Evolutionary conservation across 2,113 vertebrate genomes (phyloP).

Genomic region (Festucalex cinctus): DNA sequence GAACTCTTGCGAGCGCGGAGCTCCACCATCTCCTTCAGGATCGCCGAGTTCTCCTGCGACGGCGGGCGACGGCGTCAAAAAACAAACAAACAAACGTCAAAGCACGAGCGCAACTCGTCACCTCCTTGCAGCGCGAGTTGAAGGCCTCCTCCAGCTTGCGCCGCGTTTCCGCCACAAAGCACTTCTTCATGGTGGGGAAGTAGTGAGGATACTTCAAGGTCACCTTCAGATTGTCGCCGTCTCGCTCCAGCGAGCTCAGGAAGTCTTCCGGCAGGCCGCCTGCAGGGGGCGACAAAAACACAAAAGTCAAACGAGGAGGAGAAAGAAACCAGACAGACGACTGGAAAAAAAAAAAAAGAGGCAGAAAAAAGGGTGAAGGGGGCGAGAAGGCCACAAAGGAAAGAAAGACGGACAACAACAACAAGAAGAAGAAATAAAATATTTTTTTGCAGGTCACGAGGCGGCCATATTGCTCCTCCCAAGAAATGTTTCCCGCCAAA

Average conservation of each 20-base stretch:
- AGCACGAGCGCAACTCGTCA: no score
- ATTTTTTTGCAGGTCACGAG: no score
- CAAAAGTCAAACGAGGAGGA: conserved; percentile 58
- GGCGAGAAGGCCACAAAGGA: no score
- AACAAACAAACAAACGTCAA: no score
- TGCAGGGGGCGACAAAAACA: conserved; percentile 36
- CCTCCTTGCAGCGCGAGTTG: conserved; percentile 95
- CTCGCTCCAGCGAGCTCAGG: conserved; percentile 85
- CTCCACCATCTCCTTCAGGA: conserved; percentile 89
- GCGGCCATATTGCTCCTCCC: no score
- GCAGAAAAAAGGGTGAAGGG: no score
- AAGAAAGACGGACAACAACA: no score
- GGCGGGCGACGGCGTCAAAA: neutral
- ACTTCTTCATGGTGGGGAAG: conserved; percentile 96
- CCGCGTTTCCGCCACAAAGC: conserved; percentile 86
- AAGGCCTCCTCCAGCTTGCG: conserved; percentile 87
- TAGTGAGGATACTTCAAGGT: conserved; percentile 97
- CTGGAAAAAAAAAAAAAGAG: no score
- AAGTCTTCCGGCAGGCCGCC: conserved; percentile 96
- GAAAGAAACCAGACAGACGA: no score
- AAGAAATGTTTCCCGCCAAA: no score
- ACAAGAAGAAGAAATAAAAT: no score
- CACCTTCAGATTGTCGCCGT: conserved; percentile 82
- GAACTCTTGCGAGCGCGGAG: conserved; percentile 83
- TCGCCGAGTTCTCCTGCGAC: conserved; percentile 83